Base-by-base conservation (phyloP, 2,888 invertebrate species). In the Napeogenes sylphis region DNA sequence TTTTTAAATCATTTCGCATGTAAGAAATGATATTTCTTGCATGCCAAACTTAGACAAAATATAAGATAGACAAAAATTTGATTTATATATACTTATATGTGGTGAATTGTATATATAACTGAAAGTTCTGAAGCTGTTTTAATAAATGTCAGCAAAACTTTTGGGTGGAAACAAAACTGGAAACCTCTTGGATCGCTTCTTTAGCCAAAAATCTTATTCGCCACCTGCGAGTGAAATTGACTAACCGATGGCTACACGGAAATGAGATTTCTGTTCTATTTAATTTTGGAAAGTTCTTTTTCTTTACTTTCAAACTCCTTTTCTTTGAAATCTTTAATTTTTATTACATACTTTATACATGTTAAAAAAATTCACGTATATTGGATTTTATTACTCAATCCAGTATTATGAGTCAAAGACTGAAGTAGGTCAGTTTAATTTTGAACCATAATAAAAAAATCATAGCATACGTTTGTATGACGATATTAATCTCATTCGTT, bases 261-360 rank as follows among this genome's bases (percentile, higher is more conserved):
- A 63, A 67, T 67, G 56, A 67, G 67, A 67, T 67, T 67, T 67
- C 56, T 60, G 55, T 62, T 61, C 62, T 63, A 63, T 65, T 62
- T 45, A 64, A 64, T 61, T 61, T 59, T n/a, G 54, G 56, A 21
- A 53, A 55, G 55, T 35, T 58, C 51, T 51, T 51, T 51, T 30
- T 30, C 12, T 51, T 30, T 51, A 51, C 51, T 51, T 51, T 30
- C n/a, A 6, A 51, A 10, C 21, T 51, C 3, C 5, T 8, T 21
- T 5, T 21, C 51, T 51, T 4, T 8, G 21, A 30, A 2, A 30
- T 30, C 4, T 10, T 21, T 51, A 10, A 4, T 10, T 30, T 51
- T 4, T 51, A 42, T 8, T 42, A 12, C 12, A 42, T 8, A 2
- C 1, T 42, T 3, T 42, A 35, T 35, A 35, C 35, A 35, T 5